phyloP scores from a whole-genome alignment of 2,113 vertebrate genomes.

The Pelvicachromis taeniatus region DNA sequence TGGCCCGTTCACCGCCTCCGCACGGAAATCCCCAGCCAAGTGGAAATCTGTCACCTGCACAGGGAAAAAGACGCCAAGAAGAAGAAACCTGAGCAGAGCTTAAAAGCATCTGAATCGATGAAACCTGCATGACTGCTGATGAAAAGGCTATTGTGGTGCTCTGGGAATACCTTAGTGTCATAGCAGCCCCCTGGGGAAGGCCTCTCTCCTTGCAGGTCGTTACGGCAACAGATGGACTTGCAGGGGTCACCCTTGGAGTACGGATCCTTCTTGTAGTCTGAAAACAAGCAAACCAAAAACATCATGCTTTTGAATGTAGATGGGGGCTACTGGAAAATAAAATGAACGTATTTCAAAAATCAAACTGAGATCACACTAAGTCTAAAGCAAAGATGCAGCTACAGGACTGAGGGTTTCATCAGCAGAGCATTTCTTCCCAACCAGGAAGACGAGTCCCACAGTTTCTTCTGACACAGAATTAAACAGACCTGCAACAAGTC shows the following conservation, averaged over 20 bases:
- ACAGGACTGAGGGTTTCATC: too few relatives aligned
- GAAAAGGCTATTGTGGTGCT: neutral
- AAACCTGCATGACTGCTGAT: neutral
- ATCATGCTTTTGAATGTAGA: neutral
- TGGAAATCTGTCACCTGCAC: conserved; percentile 82
- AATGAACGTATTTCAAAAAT: neutral
- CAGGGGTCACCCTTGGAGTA: conserved; percentile 84
- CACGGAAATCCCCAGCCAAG: conserved; percentile 74
- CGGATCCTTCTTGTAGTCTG: conserved; percentile 85
- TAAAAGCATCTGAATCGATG: neutral
- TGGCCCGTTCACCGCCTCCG: conserved; percentile 84
- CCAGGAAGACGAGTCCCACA: too few relatives aligned
- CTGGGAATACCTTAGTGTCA: conserved; percentile 83
- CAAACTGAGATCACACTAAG: neutral
- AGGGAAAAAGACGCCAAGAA: neutral
- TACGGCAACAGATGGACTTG: conserved; percentile 88
- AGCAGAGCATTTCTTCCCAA: too few relatives aligned
- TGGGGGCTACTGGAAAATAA: neutral
- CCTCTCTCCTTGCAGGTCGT: conserved; percentile 69
- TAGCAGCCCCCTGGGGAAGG: conserved; percentile 85
- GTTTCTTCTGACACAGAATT: neutral
- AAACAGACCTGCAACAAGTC: neutral
- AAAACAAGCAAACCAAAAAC: neutral
- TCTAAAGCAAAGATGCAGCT: neutral
- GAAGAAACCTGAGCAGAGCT: neutral